A percentile compares a stretch with the other conserved stretches of the same genome.
phyloP scores from a whole-genome alignment of 2,113 vertebrate species.

The Saccopteryx leptura region DNA sequence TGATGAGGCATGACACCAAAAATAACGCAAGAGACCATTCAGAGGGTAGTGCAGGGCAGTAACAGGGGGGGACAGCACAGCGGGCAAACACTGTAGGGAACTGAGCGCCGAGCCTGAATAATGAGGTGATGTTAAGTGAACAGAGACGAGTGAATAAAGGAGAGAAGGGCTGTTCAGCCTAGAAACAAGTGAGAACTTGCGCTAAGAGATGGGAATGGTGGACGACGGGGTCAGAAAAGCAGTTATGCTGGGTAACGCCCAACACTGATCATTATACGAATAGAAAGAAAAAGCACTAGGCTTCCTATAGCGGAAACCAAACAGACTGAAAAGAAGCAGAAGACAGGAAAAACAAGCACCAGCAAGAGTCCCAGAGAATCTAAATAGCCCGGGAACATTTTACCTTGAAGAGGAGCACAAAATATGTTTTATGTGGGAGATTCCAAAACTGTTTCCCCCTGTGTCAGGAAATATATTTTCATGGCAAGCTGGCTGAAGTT shows the following conservation, averaged over 20 bases:
- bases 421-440: not conserved
- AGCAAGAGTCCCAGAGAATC: conserved; percentile 34
- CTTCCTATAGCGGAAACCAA: not conserved
- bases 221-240: not conserved
- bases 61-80: not conserved
- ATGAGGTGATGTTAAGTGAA: not conserved
- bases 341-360: conserved; percentile 29
- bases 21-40: not conserved
- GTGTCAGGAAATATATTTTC: not conserved
- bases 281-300: not conserved
- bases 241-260: not conserved
- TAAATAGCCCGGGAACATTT: not conserved
- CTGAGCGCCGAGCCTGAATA: not conserved
- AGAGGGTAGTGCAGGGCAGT: not conserved
- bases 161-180: not conserved
- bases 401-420: conserved; percentile 43
- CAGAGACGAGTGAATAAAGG: not conserved
- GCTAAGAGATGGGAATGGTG: not conserved
- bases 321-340: conserved; percentile 30
- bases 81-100: not conserved
- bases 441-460: conserved; percentile 16
- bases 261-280: conserved; percentile 15
- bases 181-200: not conserved
- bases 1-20: not conserved
- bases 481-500: not conserved